These are phyloP conservation scores for Atractosteus spatula DNA, from an alignment of 2,113 vertebrate species.

Conservation along the genomic window DNA sequence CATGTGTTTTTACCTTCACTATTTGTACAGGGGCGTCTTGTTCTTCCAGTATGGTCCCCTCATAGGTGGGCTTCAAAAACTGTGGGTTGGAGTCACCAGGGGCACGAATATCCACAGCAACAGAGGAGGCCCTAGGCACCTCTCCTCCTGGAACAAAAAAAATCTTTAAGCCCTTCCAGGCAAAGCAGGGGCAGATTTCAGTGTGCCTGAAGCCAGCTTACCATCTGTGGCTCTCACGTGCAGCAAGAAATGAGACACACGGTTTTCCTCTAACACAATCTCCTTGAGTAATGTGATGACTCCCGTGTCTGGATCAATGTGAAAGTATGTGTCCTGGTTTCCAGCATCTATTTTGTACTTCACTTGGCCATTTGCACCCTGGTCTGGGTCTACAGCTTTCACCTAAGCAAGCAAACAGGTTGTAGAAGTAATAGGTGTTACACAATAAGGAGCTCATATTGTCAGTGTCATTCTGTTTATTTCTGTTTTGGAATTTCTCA, in stretches of 20 bases:
- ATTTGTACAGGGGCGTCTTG: slow-evolving; percentile 40
- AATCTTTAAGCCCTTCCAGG: background rate
- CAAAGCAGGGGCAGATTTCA: background rate
- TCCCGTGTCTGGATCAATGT: slow-evolving; percentile 53
- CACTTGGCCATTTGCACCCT: slow-evolving; percentile 61
- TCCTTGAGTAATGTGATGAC: slow-evolving; percentile 51
- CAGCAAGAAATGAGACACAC: slow-evolving; percentile 55
- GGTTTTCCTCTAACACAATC: slow-evolving; percentile 52
- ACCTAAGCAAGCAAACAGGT: slow-evolving; percentile 47
- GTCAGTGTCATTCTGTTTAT: no score
- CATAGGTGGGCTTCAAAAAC: slow-evolving; percentile 55
- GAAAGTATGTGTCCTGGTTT: slow-evolving; percentile 63
- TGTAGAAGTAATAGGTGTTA: background rate
- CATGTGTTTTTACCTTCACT: slow-evolving; percentile 41
- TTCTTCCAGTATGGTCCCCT: slow-evolving; percentile 57
- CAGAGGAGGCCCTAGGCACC: slow-evolving; percentile 49
- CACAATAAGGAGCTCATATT: no score
- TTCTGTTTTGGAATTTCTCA: no score
- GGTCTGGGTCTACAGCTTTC: slow-evolving; percentile 60
- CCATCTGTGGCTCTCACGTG: slow-evolving; percentile 67
- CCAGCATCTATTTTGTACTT: slow-evolving; percentile 61
- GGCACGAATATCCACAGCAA: slow-evolving; percentile 54
- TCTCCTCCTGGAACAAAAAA: slow-evolving; percentile 52
- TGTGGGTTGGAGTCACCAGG: slow-evolving; percentile 54
- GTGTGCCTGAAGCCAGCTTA: slow-evolving; percentile 30